These are phyloP conservation scores for Actias luna DNA, from an alignment of 2,888 invertebrate species.

Conservation along the genomic window DNA sequence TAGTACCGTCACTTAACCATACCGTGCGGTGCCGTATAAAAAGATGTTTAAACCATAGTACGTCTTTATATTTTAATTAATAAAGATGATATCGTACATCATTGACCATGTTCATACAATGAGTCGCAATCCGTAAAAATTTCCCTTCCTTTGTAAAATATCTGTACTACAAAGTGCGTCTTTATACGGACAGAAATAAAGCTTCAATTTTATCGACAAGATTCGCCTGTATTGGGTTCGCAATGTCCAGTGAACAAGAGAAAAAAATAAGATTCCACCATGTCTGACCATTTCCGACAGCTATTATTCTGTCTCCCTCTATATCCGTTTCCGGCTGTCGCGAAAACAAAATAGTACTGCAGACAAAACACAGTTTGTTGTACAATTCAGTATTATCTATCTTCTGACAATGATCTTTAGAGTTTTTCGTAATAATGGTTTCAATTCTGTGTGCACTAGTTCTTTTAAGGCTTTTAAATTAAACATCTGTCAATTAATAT, in stretches of 20 bases:
- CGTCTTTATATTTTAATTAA: neutral
- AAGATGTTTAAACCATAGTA: neutral
- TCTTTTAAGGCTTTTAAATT: neutral
- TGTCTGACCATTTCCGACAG: constrained; percentile 82
- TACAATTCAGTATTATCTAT: constrained; percentile 27
- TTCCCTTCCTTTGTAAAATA: constrained; percentile 30
- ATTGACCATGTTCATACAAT: constrained; percentile 34
- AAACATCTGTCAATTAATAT: constrained; percentile 6
- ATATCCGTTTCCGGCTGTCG: constrained; percentile 80
- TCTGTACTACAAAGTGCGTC: constrained; percentile 30
- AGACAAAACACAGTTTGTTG: constrained; percentile 51
- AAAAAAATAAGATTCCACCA: constrained; percentile 76
- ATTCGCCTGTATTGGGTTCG: constrained; percentile 57
- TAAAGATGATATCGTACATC: constrained; percentile 40
- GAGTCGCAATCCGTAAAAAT: constrained; percentile 47
- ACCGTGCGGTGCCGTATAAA: no score
- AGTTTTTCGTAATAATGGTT: neutral
- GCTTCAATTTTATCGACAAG: constrained; percentile 31
- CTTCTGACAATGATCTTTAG: constrained; percentile 18
- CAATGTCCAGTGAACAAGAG: constrained; percentile 69
- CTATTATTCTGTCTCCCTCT: constrained; percentile 82
- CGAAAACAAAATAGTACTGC: constrained; percentile 75
- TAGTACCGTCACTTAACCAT: no score
- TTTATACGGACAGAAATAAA: constrained; percentile 27
- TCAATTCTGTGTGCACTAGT: neutral